Percentiles rank a stretch among this genome's conserved stretches.
These are phyloP conservation scores for Clupea harengus DNA, from an alignment of 2,113 vertebrate genomes.

Conservation along the genomic window DNA sequence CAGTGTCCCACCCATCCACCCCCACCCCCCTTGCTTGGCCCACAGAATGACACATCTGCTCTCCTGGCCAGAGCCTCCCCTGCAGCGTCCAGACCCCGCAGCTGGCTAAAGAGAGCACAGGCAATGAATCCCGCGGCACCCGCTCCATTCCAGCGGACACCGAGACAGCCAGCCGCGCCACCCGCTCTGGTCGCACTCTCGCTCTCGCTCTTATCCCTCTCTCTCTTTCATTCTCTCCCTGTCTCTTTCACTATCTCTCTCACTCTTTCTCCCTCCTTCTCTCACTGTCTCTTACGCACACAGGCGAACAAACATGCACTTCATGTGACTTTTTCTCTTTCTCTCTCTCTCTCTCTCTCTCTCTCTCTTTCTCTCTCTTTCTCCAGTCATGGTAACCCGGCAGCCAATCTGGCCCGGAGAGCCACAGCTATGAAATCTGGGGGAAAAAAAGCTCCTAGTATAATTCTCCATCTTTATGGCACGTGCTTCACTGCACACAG, in stretches of 20 bases:
- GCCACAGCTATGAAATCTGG: neutral
- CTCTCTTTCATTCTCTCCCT: neutral
- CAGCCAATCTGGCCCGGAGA: neutral
- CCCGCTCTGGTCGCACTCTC: neutral
- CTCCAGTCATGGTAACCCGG: neutral
- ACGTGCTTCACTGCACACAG: too few species aligned
- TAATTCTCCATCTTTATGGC: too few species aligned
- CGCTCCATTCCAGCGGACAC: neutral
- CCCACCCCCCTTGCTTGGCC: neutral
- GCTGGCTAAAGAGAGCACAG: neutral
- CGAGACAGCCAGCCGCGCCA: neutral
- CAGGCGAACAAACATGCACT: too few species aligned
- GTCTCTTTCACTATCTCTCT: neutral
- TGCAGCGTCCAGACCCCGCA: neutral
- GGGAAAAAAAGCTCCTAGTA: neutral
- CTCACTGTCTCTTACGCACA: neutral
- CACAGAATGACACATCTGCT: slow-evolving; percentile 27
- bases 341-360: neutral
- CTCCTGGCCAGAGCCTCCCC: neutral
- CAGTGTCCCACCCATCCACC: neutral
- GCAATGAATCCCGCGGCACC: neutral
- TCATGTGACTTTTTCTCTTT: neutral
- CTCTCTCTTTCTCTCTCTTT: neutral
- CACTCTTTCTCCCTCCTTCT: neutral
- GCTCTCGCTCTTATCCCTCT: neutral